Base-by-base conservation (phyloP, 2,113 vertebrate species). In the Festucalex cinctus region DNA sequence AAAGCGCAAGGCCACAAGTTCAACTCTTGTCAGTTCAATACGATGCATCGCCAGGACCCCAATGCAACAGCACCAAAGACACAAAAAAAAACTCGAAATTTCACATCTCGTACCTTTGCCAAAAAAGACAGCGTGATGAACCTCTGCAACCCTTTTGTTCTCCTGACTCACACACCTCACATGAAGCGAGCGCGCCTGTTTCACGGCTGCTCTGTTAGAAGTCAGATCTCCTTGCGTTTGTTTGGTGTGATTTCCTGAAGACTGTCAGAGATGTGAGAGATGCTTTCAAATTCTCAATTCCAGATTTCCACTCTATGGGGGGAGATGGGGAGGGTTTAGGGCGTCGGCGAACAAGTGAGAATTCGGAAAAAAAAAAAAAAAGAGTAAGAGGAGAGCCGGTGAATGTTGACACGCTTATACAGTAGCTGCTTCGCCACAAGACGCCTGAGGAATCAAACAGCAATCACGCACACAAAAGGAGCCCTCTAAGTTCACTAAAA, bases 401-500 rank as follows among this genome's bases (percentile, higher is more conserved):
- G 53, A 82, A 80, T 81, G 86, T 85, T 87, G 88, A 89, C 85
- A 82, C 75, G 83, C 83, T 87, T 87, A 62, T 62, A 88, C 86
- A 84, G 86, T 86, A 86, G 86, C 82, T 87, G 85, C 84, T 66
- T 85, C 78, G 71, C 83, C 85, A 81, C 76, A 66, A 90, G 87
- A 88, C 80, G 82, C 85, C 84, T 84, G 74, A 71, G 84, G 89
- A 88, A 89, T 90, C 87, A 89, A 90, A 89, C 83, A 78, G 77
- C 71, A 79, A 83, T 82, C 86, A 53, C 81, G 49, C 79, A 70
- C 79, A 86, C 83, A 88, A 87, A 85, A 86, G 84, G 65, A 84
- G 85, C 84, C 84, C 85, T 89, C 86, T 76, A 85, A 88, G 88
- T 90, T 89, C 83, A 87, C 87, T 88, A 83, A 89, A 88, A 89